Base-by-base conservation (phyloP, 92 coral and sea anemone genomes). In the Phenganax marumi region DNA sequence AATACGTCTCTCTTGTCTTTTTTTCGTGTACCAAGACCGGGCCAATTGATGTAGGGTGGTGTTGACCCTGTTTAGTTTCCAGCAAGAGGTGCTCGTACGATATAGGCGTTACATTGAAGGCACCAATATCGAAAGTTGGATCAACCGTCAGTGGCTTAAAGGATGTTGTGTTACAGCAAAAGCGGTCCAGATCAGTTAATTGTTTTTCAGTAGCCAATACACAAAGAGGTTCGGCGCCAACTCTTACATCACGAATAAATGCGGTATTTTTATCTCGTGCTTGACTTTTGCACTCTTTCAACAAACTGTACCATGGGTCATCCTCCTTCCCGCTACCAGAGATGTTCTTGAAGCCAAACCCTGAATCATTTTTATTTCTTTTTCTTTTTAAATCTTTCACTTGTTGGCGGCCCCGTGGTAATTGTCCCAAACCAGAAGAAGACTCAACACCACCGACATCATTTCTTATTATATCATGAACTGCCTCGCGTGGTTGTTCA, bases 181-280 rank as follows among this genome's bases (percentile, higher is more conserved):
- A 87, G 24, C 83, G 75, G 14, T 84, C n/a, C 8, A 84, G 3
- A 47, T 84, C 87, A 9, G 49, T 60, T 8, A 84, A 22, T 52
- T 84, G 87, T 74, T 70, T 76, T 24, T 84, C 72, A n/a, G 76
- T 76, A 21, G 76, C 83, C 21, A 84, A 23, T 9, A 75, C 57
- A 43, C 87, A 84, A 50, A 84, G 76, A 39, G 91, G 91, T 71
- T 88, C 88, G 8, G 88, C 88, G 7, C 88, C 87, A 86, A 89
- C 85, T 73, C 89, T 82, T 47, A 89, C 91, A 76, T 86, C 91
- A 18, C 85, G 91, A 52, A 86, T 76, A 43, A 89, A 89, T 50
- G 87, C 89, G 18, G 77, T 72, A 6, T 23, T 66, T 52, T 70
- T 43, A 43, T 81, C 79, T 33, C 79, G 18, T 14, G 56, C 70